A percentile compares a stretch with the other conserved stretches of the same genome.
Conservation (phyloP, 2,797 vertebrate genomes). For the Euphonia xanthogaster region DNA sequence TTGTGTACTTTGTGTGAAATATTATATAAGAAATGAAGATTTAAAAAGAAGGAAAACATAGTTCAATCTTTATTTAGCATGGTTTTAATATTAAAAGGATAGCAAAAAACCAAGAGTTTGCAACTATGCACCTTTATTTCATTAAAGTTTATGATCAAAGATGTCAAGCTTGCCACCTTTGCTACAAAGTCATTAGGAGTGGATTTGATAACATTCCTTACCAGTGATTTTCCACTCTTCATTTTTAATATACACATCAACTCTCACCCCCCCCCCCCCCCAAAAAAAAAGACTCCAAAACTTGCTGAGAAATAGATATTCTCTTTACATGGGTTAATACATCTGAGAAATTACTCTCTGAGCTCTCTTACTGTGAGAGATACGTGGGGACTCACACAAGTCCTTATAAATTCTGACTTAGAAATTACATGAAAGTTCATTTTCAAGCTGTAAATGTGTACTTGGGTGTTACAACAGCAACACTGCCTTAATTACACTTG, state of each 20-base stretch:
- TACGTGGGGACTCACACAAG: background rate
- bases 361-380: background rate
- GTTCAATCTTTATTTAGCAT: background rate
- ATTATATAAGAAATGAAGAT: background rate
- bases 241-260: background rate
- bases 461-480: background rate
- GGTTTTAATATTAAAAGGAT: background rate
- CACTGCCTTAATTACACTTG: conserved; percentile 40
- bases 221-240: background rate
- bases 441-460: background rate
- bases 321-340: background rate
- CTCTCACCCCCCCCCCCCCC: fast-evolving
- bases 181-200: background rate
- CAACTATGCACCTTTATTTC: background rate
- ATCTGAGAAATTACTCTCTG: background rate
- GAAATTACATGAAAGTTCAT: background rate
- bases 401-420: background rate
- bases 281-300: background rate
- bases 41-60: background rate
- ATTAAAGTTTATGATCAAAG: background rate
- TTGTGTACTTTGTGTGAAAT: background rate
- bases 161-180: background rate
- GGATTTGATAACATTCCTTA: background rate
- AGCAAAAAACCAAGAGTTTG: background rate
- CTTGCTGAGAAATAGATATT: background rate